Evolutionary conservation across 2,888 invertebrate species (phyloP), one percentile per base, ranked within the genome.

Genomic region (Hyppa rectilinea): DNA sequence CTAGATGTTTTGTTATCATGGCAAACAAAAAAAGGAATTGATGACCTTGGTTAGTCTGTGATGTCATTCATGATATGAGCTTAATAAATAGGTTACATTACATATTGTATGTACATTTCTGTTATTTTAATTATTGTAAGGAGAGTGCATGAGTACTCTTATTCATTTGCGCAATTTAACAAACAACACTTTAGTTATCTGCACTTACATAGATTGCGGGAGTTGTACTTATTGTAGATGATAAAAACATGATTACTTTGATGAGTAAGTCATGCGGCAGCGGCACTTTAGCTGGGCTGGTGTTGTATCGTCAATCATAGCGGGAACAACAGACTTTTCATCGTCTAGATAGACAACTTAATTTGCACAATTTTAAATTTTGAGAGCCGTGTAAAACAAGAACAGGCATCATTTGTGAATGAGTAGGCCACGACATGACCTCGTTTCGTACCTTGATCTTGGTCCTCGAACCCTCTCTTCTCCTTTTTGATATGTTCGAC

Each of bases 401-500:
- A 58, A 62, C 49, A 69, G 20, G 62, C 53, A 52, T 47, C 23
- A 52, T 56, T 62, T 56, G 63, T 66, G 53, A 64, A 72, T 64
- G 76, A 79, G 60, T 82, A 63, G 71, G 85, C 87, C 87, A 89
- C 88, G 88, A 86, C 76, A 75, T 91, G 90, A 90, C 91, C 91
- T 87, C 88, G 77, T 89, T 90, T 62, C 76, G 69, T 91, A 97
- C 97, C 96, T 96, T 96, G 86, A 96, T 95, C 91, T 95, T 96
- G 88, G 94, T 87, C 87, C 92, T 95, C 40, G 95, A 92, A 71
- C 95, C 94, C 79, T 96, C 95, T 84, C 92, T 95, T 88, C 92
- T 95, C 84, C 96, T 91, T 85, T 95, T 96, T n/a, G 96, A 96
- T 89, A 96, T 92, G 87, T 93, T 96, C 23, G 96, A 96, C 96